These are phyloP conservation scores for Bovichtus diacanthus DNA, from an alignment of 2,797 vertebrate genomes.

Conservation along the genomic window DNA sequence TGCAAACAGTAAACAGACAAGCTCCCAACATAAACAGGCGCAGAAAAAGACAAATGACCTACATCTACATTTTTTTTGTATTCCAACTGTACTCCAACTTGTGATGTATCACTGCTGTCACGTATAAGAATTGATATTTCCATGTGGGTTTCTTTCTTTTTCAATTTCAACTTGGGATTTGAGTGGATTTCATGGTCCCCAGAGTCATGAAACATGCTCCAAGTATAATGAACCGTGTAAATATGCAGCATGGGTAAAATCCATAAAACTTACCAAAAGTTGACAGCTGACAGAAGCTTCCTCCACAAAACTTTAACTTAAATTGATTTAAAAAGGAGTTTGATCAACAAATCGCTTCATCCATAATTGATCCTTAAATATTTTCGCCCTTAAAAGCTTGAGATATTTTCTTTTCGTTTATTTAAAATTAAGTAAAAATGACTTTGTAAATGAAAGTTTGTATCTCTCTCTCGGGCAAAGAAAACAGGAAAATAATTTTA, in stretches of 20 bases:
- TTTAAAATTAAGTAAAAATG: background rate
- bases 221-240: constrained; percentile 38
- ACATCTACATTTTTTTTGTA: constrained; percentile 12
- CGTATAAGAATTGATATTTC: background rate
- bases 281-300: constrained; percentile 5
- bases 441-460: background rate
- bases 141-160: background rate
- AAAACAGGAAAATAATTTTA: background rate
- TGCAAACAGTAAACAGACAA: constrained; percentile 66
- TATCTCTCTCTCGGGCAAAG: background rate
- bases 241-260: constrained; percentile 34
- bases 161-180: constrained; percentile 20
- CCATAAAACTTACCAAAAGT: constrained; percentile 33
- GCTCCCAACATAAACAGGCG: constrained; percentile 31
- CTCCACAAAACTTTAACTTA: constrained; percentile 3
- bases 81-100: background rate
- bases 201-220: constrained; percentile 27
- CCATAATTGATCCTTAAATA: background rate
- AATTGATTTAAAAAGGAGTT: background rate
- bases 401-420: background rate
- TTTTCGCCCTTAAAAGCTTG: background rate
- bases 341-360: background rate
- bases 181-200: constrained; percentile 36
- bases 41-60: constrained; percentile 34
- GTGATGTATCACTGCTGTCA: constrained; percentile 31